Percentiles rank a stretch among this genome's conserved stretches.
Conservation (phyloP, 2,113 vertebrate species). For the Meles meles region DNA sequence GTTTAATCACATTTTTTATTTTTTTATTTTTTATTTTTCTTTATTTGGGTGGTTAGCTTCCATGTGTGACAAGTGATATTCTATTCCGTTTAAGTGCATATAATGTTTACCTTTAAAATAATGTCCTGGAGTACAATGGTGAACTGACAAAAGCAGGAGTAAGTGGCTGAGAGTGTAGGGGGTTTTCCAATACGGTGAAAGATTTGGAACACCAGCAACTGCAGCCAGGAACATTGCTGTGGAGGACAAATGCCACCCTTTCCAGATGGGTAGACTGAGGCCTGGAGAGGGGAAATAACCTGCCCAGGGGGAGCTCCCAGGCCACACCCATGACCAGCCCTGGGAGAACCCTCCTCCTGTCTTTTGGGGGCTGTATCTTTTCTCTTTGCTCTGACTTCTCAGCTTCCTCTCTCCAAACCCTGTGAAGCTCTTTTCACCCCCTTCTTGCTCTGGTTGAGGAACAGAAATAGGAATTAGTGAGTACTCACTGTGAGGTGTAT, state of each 20-base stretch:
- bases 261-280: not conserved
- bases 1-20: not conserved
- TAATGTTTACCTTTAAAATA: not conserved
- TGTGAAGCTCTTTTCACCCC: not conserved
- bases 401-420: not conserved
- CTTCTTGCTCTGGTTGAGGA: not conserved
- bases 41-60: not conserved
- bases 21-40: not conserved
- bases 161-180: not conserved
- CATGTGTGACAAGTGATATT: not conserved
- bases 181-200: not conserved
- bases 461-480: not conserved
- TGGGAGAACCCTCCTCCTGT: too few species aligned
- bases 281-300: not conserved
- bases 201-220: too few species aligned
- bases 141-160: not conserved
- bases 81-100: not conserved
- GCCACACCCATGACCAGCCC: accelerated
- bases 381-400: not conserved
- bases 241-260: not conserved
- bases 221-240: accelerated
- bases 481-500: not conserved
- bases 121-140: not conserved
- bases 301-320: accelerated
- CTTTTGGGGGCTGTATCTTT: too few species aligned